Percentiles rank a stretch among this genome's conserved stretches.
phyloP scores from a whole-genome alignment of 2,113 vertebrate species.

The Hypocryptadius cinnamomeus region DNA sequence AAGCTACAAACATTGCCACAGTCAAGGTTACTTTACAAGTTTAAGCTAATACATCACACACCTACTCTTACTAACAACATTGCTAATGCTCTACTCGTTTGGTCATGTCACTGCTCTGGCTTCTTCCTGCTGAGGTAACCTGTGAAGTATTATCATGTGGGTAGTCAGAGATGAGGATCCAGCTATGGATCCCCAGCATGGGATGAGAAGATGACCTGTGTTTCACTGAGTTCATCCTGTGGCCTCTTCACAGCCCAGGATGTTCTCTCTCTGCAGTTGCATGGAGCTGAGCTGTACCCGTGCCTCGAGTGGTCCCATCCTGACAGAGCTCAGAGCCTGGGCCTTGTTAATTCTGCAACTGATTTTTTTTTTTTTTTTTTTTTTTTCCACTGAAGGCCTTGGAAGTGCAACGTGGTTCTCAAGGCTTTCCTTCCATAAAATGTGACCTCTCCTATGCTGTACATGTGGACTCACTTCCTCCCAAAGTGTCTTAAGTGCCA shows the following conservation, averaged over 20 bases:
- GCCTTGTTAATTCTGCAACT: not conserved
- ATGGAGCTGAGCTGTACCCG: not conserved
- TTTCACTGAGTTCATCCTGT: not conserved
- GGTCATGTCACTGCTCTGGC: not conserved
- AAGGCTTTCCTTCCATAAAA: not conserved
- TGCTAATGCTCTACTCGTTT: not conserved
- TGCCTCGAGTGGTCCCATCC: not conserved
- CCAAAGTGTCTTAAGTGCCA: not conserved
- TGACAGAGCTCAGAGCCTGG: not conserved
- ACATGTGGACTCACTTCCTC: fast-evolving
- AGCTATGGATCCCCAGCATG: not conserved
- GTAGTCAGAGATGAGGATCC: not conserved
- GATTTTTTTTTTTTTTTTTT: not conserved
- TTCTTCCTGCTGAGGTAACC: not conserved
- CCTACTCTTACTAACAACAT: not conserved
- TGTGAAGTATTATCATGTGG: not conserved
- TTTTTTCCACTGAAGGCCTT: not conserved
- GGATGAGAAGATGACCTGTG: not conserved
- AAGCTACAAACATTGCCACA: not conserved
- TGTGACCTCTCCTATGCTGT: not conserved
- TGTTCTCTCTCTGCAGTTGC: not conserved
- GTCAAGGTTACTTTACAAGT: not conserved
- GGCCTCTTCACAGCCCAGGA: not conserved
- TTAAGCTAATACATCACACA: not conserved
- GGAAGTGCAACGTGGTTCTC: not conserved